Evolutionary conservation across 2,888 invertebrate species (phyloP).

Genomic region (Sphecodes monilicornis): DNA sequence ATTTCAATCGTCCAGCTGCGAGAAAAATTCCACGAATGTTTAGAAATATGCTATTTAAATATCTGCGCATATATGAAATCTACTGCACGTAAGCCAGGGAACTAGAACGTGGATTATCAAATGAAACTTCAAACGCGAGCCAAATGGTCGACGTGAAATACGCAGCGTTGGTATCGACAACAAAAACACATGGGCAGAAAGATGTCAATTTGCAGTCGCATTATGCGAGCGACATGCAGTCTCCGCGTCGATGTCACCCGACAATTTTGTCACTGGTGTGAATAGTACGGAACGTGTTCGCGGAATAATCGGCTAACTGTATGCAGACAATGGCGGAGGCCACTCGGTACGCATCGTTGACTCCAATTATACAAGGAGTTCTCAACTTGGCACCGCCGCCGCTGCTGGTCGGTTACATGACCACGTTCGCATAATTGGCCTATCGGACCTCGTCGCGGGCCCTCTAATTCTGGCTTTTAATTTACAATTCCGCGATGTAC

Average conservation of each 20-base stretch:
- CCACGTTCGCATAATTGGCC: conserved; percentile 16
- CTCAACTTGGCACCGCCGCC: conserved; percentile 74
- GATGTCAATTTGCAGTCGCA: conserved; percentile 23
- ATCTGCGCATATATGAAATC: background rate
- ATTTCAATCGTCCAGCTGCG: too few relatives aligned
- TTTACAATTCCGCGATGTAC: too few relatives aligned
- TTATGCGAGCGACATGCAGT: conserved; percentile 44
- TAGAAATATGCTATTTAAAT: background rate
- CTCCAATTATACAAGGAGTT: conserved; percentile 81
- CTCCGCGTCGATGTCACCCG: conserved; percentile 49
- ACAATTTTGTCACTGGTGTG: conserved; percentile 63
- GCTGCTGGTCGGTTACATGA: conserved; percentile 44
- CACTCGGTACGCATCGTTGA: conserved; percentile 81
- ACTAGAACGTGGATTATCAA: background rate
- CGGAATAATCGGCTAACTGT: conserved; percentile 79
- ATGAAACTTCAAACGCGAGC: background rate
- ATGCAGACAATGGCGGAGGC: conserved; percentile 80
- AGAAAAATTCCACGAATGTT: background rate
- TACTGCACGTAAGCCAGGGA: background rate
- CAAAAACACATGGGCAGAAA: background rate
- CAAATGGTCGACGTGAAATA: background rate
- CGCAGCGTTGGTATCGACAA: background rate
- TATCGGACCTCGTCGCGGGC: background rate
- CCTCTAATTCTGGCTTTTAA: background rate
- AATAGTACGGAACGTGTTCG: conserved; percentile 70